Percentiles rank a stretch among this genome's conserved stretches.
These are phyloP conservation scores for Probosciger aterrimus DNA, from an alignment of 2,113 vertebrate genomes.

Conservation along the genomic window DNA sequence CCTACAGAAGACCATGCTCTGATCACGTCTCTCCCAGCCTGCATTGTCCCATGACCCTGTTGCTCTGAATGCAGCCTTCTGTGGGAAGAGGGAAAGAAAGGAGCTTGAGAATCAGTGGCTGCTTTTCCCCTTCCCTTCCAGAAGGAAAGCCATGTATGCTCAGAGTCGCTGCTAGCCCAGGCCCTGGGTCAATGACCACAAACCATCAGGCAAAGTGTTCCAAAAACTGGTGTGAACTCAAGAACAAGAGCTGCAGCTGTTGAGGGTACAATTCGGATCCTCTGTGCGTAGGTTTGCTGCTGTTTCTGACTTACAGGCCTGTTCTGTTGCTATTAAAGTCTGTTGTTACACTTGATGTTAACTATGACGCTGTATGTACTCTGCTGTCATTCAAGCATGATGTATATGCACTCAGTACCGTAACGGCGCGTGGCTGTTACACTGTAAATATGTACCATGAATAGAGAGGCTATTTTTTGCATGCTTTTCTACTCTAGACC, in stretches of 20 bases:
- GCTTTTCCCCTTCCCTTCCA: neutral
- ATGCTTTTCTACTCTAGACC: conserved; percentile 71
- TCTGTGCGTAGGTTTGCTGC: conserved; percentile 8
- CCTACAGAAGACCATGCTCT: accelerated
- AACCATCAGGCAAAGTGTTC: neutral
- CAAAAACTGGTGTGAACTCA: neutral
- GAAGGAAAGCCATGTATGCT: neutral
- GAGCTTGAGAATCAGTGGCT: neutral
- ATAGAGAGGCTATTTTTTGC: conserved; percentile 73
- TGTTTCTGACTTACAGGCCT: neutral
- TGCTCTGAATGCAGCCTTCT: neutral
- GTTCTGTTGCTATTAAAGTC: neutral
- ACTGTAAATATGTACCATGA: conserved; percentile 73
- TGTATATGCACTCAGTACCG: conserved; percentile 28
- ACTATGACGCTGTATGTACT: neutral
- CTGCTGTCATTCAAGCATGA: conserved; percentile 43
- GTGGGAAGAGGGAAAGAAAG: neutral
- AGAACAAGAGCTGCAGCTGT: neutral
- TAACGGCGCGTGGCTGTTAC: conserved; percentile 21
- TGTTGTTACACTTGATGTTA: neutral
- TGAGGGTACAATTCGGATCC: neutral
- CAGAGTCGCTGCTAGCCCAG: neutral
- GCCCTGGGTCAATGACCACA: neutral
- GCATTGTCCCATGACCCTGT: neutral
- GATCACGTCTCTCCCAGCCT: neutral